Percentiles rank a stretch among this genome's conserved stretches.
These are phyloP conservation scores for Bombyx huttoni DNA, from an alignment of 2,888 invertebrate genomes.

Conservation along the genomic window DNA sequence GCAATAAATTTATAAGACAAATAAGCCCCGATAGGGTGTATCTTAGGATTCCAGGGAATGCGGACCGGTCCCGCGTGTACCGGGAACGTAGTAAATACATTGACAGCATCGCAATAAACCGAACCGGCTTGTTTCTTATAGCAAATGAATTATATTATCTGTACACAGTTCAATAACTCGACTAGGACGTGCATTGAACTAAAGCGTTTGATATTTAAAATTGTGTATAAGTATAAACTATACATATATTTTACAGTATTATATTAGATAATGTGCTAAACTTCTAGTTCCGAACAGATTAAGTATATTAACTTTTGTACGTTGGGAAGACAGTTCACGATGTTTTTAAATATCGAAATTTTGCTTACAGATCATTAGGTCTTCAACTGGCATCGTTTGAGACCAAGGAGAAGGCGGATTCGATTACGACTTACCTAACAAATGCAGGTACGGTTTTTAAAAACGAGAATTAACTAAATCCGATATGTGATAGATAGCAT, in stretches of 20 bases:
- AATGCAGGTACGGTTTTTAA: slow-evolving; percentile 76
- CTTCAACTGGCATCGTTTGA: slow-evolving; percentile 88
- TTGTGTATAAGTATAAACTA: neutral
- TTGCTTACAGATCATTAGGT: slow-evolving; percentile 78
- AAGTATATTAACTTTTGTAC: neutral
- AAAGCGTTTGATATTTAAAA: neutral
- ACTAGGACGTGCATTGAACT: neutral
- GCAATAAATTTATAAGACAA: neutral
- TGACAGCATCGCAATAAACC: neutral
- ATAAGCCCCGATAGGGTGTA: neutral
- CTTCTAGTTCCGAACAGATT: no score
- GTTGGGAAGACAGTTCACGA: neutral
- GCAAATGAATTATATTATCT: neutral
- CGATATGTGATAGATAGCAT: neutral
- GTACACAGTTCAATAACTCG: neutral
- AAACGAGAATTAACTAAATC: neutral
- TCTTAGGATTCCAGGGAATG: neutral
- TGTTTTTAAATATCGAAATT: slow-evolving; percentile 1
- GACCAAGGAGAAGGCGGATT: slow-evolving; percentile 88
- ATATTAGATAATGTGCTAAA: no score
- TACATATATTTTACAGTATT: no score
- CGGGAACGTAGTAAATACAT: neutral
- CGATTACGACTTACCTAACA: slow-evolving; percentile 84
- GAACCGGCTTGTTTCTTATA: neutral
- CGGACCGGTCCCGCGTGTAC: neutral